Percentiles rank a stretch among this genome's conserved stretches.
These are phyloP conservation scores for Lasioglossum marginatum DNA, from an alignment of 2,888 invertebrate species.

Conservation along the genomic window DNA sequence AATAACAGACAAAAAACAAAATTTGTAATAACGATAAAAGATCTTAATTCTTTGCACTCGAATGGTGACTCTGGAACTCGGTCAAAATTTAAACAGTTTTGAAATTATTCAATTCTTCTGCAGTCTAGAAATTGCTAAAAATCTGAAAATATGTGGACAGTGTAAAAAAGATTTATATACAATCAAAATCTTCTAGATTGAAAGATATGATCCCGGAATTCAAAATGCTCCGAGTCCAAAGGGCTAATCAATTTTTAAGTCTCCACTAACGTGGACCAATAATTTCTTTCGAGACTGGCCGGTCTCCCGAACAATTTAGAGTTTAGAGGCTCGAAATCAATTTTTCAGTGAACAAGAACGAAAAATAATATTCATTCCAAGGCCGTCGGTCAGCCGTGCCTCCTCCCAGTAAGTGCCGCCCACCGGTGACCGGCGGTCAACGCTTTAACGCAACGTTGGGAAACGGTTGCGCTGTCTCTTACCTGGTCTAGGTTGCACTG, in stretches of 20 bases:
- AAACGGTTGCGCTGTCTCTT: neutral
- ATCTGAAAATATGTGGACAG: too few relatives aligned
- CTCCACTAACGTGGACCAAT: neutral
- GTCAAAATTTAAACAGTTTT: too few relatives aligned
- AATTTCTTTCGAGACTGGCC: neutral
- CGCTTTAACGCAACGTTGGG: neutral
- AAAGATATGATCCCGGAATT: too few relatives aligned
- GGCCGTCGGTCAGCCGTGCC: neutral
- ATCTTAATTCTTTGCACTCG: too few relatives aligned
- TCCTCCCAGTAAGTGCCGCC: neutral
- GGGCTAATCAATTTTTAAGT: neutral
- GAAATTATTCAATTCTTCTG: too few relatives aligned
- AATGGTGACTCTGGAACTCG: too few relatives aligned
- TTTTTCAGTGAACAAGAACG: neutral
- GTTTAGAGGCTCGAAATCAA: neutral
- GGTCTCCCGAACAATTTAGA: neutral
- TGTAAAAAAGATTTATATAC: too few relatives aligned
- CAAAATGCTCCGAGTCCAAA: too few relatives aligned
- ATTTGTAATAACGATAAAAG: neutral
- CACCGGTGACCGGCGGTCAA: conserved; percentile 23
- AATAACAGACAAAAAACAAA: neutral
- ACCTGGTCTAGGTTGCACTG: neutral
- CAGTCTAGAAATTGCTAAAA: too few relatives aligned
- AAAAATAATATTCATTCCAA: neutral
- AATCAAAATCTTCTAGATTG: too few relatives aligned